These are phyloP conservation scores for Callithrix jacchus DNA, from an alignment of 2,113 vertebrate species.

Conservation along the genomic window DNA sequence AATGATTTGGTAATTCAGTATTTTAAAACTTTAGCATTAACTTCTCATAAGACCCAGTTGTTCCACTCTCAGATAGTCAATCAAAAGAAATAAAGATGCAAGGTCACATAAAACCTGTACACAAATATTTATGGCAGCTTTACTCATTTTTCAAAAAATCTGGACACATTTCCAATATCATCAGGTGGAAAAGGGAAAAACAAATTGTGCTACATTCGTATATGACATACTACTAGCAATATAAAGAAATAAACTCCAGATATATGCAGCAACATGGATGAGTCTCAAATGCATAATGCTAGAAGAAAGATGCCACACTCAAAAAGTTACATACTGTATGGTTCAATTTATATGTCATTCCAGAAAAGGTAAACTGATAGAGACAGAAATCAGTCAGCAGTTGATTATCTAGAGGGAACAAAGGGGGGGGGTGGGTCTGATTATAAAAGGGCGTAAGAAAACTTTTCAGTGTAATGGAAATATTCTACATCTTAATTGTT, in stretches of 20 bases:
- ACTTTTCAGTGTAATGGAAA: neutral
- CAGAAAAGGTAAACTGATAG: neutral
- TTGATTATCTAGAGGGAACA: neutral
- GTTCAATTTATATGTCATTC: neutral
- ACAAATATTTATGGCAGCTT: neutral
- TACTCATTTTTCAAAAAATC: neutral
- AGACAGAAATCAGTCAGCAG: neutral
- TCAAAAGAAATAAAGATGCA: neutral
- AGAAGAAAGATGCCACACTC: neutral
- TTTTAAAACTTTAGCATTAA: neutral
- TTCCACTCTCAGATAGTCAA: neutral
- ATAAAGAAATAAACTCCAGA: neutral
- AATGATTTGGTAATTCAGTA: neutral
- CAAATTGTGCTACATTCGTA: neutral
- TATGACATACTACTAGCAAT: neutral
- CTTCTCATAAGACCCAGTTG: neutral
- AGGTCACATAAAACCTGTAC: neutral
- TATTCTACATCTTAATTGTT: neutral
- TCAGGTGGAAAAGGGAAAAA: neutral
- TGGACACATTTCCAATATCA: neutral
- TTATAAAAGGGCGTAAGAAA: neutral
- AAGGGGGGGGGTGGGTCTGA: neutral
- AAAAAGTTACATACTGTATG: neutral
- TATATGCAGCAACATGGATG: rapidly evolving
- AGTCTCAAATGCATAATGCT: neutral